phyloP scores from a whole-genome alignment of 2,113 vertebrate genomes.

The Lepisosteus osseus region DNA sequence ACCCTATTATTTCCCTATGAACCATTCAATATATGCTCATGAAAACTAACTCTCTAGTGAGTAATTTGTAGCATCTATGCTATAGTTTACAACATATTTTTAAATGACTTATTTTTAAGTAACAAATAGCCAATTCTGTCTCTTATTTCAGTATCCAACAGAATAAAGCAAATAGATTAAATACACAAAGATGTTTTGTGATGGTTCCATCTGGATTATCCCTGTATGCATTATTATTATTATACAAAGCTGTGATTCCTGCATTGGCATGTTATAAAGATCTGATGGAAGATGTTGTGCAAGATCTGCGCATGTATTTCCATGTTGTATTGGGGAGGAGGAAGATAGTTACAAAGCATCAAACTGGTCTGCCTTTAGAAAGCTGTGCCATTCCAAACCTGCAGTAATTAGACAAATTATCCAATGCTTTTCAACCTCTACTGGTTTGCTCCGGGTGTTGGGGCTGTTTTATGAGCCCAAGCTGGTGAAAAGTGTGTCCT shows the following conservation, averaged over 20 bases:
- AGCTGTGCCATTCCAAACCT: slow-evolving; percentile 42
- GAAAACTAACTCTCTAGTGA: no score
- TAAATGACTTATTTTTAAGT: no score
- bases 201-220: not conserved
- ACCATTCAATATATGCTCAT: no score
- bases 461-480: slow-evolving; percentile 72
- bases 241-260: not conserved
- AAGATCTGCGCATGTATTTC: no score
- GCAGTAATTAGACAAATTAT: slow-evolving; percentile 61
- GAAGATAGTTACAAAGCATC: slow-evolving; percentile 43
- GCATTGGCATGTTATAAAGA: no score
- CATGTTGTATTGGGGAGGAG: slow-evolving; percentile 15
- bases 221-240: not conserved
- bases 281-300: no score
- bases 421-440: slow-evolving; percentile 51
- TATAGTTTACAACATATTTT: no score
- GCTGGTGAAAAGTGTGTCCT: slow-evolving; percentile 59
- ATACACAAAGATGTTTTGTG: not conserved
- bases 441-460: slow-evolving; percentile 38
- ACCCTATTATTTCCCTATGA: no score
- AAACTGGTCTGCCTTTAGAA: slow-evolving; percentile 33
- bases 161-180: no score
- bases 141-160: no score
- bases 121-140: no score
- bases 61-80: no score